Conservation (phyloP, 2,113 vertebrate genomes). For the Anser cygnoides region DNA sequence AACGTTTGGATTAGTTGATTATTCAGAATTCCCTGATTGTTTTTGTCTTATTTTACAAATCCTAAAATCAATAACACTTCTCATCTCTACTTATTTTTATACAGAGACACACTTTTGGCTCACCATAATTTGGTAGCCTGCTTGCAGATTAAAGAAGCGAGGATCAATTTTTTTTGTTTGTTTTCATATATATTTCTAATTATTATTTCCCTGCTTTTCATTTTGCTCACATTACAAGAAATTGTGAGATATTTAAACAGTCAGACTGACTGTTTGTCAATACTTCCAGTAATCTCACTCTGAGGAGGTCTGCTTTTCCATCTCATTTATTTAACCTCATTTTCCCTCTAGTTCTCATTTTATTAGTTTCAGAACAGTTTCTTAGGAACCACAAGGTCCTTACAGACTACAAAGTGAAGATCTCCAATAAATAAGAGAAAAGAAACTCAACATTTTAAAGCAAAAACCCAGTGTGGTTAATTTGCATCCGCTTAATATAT, state of each 20-base stretch:
- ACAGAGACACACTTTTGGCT: background rate
- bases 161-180: background rate
- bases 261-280: background rate
- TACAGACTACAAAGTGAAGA: background rate
- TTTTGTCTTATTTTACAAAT: background rate
- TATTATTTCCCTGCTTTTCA: background rate
- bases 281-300: background rate
- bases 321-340: background rate
- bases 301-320: background rate
- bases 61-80: background rate
- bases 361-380: background rate
- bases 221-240: background rate
- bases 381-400: background rate
- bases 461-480: background rate
- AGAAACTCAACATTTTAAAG: background rate
- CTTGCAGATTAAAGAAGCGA: background rate
- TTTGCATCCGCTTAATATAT: background rate
- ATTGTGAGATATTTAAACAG: background rate
- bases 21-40: background rate
- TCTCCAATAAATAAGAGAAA: background rate
- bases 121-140: background rate
- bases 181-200: background rate
- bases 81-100: background rate
- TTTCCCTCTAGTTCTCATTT: background rate
- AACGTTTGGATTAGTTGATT: background rate